Base-by-base conservation (phyloP, 2,797 vertebrate genomes). In the Anguilla megastoma region DNA sequence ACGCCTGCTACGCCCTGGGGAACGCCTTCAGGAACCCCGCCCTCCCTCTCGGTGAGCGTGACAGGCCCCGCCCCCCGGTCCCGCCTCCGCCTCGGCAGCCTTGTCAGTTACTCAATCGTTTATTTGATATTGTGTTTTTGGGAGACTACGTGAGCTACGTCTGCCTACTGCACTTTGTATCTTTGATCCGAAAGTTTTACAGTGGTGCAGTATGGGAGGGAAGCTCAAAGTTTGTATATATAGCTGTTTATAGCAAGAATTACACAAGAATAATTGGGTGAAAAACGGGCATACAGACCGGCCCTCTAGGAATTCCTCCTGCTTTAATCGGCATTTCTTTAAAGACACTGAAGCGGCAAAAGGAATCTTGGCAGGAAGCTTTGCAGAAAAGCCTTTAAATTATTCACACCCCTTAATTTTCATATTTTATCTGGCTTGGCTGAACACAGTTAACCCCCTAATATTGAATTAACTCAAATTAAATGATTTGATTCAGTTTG, bases 1-100 rank as follows among this genome's bases (percentile, higher is more conserved):
- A 99, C 16, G 98, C 99, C 18, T 99, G 99, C 52, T 99, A 98
- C 0, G 99, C 98, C 0, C 90, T 99, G 85, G 99, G 98, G 18
- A 99, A 99, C 24, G 97, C 98, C 0, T 99, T 99, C 93, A 97
- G 96, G 93, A 99, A 99, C 90, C 93, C 96, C 0, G 96, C 97
- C 74, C 94, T 99, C 91, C 97, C 98, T 0, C 95, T 99, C 0
- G 97, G 98, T 99, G 91, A 96, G 96, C 91, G 10, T 7, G 36
- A 12, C 45, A 50, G 27, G 8, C 85, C 33, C 60, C 7, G 30
- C 33, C 56, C 1, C 56, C 16, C 48, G 41, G 6, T 7, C n/a
- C 14, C 48, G 5, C 9, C 30, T 10, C 71, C 48, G 74, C 24
- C 24, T 45, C 24, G 16, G 14, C 18, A 10, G 63, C 71, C 48